These are phyloP conservation scores for Tachysurus fulvidraco DNA, from an alignment of 2,113 vertebrate species.

Conservation along the genomic window DNA sequence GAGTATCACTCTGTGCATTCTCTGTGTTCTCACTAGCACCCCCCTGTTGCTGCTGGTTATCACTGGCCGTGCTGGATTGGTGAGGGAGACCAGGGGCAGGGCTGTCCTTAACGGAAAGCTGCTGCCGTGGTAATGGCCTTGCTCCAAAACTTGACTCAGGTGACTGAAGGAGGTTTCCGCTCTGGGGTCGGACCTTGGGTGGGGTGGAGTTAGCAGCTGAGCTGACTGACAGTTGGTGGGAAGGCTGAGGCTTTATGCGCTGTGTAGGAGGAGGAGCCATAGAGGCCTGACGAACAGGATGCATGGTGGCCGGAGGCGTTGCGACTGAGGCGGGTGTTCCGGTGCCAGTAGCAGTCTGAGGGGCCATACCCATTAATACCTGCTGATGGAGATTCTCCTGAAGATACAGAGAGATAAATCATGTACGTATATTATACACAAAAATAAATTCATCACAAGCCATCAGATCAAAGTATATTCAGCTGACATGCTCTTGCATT, in stretches of 20 bases:
- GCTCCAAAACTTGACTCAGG: conserved; percentile 79
- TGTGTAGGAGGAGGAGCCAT: conserved; percentile 65
- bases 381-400: conserved; percentile 79
- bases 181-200: conserved; percentile 84
- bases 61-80: conserved; percentile 73
- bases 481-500: neutral
- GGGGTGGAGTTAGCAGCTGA: conserved; percentile 73
- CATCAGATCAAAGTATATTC: neutral
- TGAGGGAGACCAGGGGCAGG: conserved; percentile 77
- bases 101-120: conserved; percentile 82
- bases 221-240: conserved; percentile 72
- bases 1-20: conserved; percentile 71
- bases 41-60: conserved; percentile 62
- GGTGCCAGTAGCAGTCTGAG: conserved; percentile 71
- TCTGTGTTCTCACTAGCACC: conserved; percentile 59
- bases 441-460: neutral
- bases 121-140: conserved; percentile 73
- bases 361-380: conserved; percentile 72
- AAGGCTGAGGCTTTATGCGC: conserved; percentile 71
- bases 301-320: conserved; percentile 76
- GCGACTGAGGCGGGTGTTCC: conserved; percentile 75
- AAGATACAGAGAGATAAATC: neutral
- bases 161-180: conserved; percentile 87
- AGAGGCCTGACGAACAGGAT: conserved; percentile 72
- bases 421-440: neutral